Conservation (phyloP, 30 jellyfish, hydroid and myxozoan species). For the Turritopsis dohrnii region DNA sequence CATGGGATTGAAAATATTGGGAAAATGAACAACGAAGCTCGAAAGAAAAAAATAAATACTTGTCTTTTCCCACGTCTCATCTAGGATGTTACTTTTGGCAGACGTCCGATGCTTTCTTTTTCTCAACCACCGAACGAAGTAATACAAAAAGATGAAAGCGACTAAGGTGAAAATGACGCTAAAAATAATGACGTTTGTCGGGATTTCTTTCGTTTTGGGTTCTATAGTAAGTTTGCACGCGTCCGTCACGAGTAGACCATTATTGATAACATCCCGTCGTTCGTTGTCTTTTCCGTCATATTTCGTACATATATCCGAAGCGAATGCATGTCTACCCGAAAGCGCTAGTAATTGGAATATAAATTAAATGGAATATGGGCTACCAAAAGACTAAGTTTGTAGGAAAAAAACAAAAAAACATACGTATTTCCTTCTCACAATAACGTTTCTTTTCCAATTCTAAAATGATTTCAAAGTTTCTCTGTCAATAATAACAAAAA, state of each 20-base stretch:
- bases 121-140: not conserved
- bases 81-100: not conserved
- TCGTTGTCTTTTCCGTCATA: not conserved
- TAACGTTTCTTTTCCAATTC: not conserved
- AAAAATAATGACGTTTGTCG: not conserved
- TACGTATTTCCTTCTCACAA: not conserved
- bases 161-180: not conserved
- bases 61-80: not conserved
- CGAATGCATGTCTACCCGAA: not conserved
- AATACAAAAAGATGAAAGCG: not conserved
- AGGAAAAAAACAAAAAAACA: not conserved
- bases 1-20: not conserved
- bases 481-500: not conserved
- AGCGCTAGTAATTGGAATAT: not conserved
- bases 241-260: not conserved
- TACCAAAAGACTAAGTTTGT: not conserved
- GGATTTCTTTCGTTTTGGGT: not conserved
- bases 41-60: not conserved
- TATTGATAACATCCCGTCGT: not conserved
- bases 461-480: not conserved
- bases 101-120: not conserved
- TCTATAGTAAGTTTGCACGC: not conserved
- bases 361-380: no score
- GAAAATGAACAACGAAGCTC: not conserved
- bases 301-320: not conserved